phyloP scores from a whole-genome alignment of 2,797 vertebrate species.

The Eupleurogrammus muticus region DNA sequence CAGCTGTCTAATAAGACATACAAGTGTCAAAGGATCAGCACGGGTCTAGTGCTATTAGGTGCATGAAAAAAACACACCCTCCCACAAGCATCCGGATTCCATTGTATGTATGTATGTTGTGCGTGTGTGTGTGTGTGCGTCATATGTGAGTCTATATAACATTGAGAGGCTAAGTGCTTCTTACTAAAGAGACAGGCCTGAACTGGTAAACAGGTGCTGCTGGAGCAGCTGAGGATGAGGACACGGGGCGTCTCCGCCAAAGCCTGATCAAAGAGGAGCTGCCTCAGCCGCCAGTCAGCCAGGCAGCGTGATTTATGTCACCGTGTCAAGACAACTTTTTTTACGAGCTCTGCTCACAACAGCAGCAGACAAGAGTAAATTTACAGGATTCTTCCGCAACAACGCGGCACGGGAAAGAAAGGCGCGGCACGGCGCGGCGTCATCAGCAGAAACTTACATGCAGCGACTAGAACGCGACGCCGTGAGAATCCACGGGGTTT shows the following conservation, averaged over 20 bases:
- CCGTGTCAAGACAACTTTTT: slow-evolving; percentile 72
- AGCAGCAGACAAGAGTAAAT: slow-evolving; percentile 53
- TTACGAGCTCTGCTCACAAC: slow-evolving; percentile 65
- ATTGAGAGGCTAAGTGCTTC: slow-evolving; percentile 60
- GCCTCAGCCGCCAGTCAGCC: slow-evolving; percentile 77
- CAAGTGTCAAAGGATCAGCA: slow-evolving; percentile 30
- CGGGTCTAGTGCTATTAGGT: slow-evolving; percentile 30
- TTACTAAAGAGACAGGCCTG: slow-evolving; percentile 79
- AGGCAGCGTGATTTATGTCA: slow-evolving; percentile 79
- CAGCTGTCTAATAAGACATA: slow-evolving; percentile 49
- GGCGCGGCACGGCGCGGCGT: slow-evolving; percentile 10
- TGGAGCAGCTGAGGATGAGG: slow-evolving; percentile 80
- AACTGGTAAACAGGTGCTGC: slow-evolving; percentile 85
- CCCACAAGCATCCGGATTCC: slow-evolving; percentile 60
- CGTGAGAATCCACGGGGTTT: slow-evolving; percentile 9
- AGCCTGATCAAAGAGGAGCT: slow-evolving; percentile 82
- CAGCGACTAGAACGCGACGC: slow-evolving; percentile 27
- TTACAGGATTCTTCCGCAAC: slow-evolving; percentile 32
- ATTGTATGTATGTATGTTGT: slow-evolving; percentile 71
- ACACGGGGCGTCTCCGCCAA: slow-evolving; percentile 79
- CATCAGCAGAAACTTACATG: slow-evolving; percentile 27
- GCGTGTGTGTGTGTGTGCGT: slow-evolving; percentile 55
- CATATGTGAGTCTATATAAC: slow-evolving; percentile 66
- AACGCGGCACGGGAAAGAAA: not conserved
- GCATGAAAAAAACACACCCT: slow-evolving; percentile 33